Base-by-base conservation (phyloP, 2,888 invertebrate genomes). In the Neoitamus cyanurus region DNA sequence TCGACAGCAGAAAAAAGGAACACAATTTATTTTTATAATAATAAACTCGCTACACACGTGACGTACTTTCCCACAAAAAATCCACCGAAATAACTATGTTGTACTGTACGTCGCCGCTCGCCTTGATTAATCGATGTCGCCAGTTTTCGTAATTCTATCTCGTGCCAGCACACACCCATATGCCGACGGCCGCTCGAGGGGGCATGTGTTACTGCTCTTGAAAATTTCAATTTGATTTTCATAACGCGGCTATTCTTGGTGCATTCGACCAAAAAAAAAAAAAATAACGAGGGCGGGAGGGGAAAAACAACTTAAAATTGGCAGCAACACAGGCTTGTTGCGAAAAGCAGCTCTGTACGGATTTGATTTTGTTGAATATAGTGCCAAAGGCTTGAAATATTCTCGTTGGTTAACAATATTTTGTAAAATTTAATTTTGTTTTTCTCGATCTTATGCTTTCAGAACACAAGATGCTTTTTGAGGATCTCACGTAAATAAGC, bases 401-500 rank as follows among this genome's bases (percentile, higher is more conserved):
- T 58, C 20, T 25, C 58, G 9, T 58, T 58, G 9, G 25, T 20
- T 58, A 58, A 15, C 15, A 58, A 2, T 58, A 6, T 58, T 25
- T 58, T 20, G 7, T 58, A 20, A 58, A 25, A 58, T n/a, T n/a
- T n/a, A 25, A 58, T 58, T 1, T 25, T 9, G 20, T 58, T 58
- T 58, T 34, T 34, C 7, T 34, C 34, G n/a, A 34, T 48, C 15
- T 70, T 30, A 70, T 13, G 6, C 13, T 83, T 83, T 48, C 75
- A 83, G 83, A 75, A 36, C 13, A 34, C 73, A 83, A 86, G 87
- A 90, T 90, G 90, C 88, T 87, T 83, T 88, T 88, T 87, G 88
- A 90, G 87, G 89, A 89, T 89, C 88, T 89, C 87, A 87, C 88
- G 86, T 90, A 87, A 88, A 87, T 88, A 88, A 86, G 86, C 87